A percentile compares a stretch with the other conserved stretches of the same genome.
Conservation (phyloP, 2,888 invertebrate species). For the Meganola albula region DNA sequence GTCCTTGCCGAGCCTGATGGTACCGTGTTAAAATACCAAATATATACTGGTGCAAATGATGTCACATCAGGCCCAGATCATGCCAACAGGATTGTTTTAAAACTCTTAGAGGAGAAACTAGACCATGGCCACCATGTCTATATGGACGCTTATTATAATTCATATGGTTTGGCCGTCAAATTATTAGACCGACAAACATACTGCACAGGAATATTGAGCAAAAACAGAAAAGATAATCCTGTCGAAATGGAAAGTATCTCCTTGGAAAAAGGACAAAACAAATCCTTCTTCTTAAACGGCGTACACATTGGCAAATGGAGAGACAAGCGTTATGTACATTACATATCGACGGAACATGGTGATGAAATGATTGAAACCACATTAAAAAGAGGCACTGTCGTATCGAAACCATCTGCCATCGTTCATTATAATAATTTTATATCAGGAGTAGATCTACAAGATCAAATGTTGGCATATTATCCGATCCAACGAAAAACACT, state of each 20-base stretch:
- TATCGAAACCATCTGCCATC: slow-evolving; percentile 21
- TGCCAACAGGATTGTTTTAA: slow-evolving; percentile 29
- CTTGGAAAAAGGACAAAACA: slow-evolving; percentile 29
- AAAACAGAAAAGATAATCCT: slow-evolving; percentile 30
- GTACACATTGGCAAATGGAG: slow-evolving; percentile 29
- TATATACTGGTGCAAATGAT: slow-evolving; percentile 26
- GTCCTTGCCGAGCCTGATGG: slow-evolving; percentile 24
- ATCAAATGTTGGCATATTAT: slow-evolving; percentile 25
- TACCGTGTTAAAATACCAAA: slow-evolving; percentile 21
- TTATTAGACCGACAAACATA: slow-evolving; percentile 37
- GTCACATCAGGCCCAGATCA: slow-evolving; percentile 26
- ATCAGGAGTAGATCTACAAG: slow-evolving; percentile 22
- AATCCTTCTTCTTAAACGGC: slow-evolving; percentile 19
- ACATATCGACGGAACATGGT: slow-evolving; percentile 24
- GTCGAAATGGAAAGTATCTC: slow-evolving; percentile 11
- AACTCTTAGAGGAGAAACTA: slow-evolving; percentile 32
- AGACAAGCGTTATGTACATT: slow-evolving; percentile 15
- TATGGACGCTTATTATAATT: slow-evolving; percentile 40
- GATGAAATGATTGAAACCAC: slow-evolving; percentile 6
- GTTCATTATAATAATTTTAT: slow-evolving; percentile 25
- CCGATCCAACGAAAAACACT: slow-evolving; percentile 22
- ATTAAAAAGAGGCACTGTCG: slow-evolving; percentile 14
- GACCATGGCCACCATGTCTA: slow-evolving; percentile 32
- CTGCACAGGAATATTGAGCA: slow-evolving; percentile 42
- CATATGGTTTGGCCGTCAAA: slow-evolving; percentile 29